Conservation (phyloP, 2,888 invertebrate species). For the Lithodes maja region DNA sequence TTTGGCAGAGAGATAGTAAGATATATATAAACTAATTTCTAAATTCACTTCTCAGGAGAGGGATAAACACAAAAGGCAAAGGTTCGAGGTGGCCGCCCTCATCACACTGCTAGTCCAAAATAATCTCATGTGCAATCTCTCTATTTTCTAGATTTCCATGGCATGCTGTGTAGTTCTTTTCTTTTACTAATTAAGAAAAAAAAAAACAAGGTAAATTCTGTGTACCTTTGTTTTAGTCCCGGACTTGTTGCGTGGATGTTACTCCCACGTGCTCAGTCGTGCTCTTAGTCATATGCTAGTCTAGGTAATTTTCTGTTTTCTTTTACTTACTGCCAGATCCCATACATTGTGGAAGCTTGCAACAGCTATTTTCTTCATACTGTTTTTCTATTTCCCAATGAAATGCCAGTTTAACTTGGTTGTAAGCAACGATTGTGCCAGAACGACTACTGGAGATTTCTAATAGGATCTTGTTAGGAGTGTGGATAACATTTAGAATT, state of each 20-base stretch:
- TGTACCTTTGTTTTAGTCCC: slow-evolving; percentile 23
- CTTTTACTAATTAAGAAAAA: slow-evolving; percentile 3
- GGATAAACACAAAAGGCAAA: slow-evolving; percentile 12
- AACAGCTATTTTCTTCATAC: slow-evolving; percentile 51
- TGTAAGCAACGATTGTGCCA: slow-evolving; percentile 69
- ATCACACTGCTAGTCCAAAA: slow-evolving; percentile 61
- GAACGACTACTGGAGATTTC: slow-evolving; percentile 67
- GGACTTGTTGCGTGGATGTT: background rate
- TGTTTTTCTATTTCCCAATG: slow-evolving; percentile 51
- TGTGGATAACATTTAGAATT: slow-evolving; percentile 68
- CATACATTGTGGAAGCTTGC: slow-evolving; percentile 40
- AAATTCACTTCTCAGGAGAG: background rate
- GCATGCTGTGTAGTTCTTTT: slow-evolving; percentile 56
- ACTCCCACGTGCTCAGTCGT: slow-evolving; percentile 21
- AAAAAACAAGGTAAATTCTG: slow-evolving; percentile 23
- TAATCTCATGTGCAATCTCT: slow-evolving; percentile 65
- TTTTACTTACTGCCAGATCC: slow-evolving; percentile 58
- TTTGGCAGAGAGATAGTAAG: slow-evolving; percentile 15
- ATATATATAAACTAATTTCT: slow-evolving; percentile 30
- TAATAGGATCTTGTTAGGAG: slow-evolving; percentile 68
- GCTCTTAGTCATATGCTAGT: slow-evolving; percentile 59
- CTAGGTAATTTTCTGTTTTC: slow-evolving; percentile 60
- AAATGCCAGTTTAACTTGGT: slow-evolving; percentile 65
- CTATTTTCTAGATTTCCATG: slow-evolving; percentile 66
- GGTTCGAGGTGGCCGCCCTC: slow-evolving; percentile 47